Percentiles rank a stretch among this genome's conserved stretches.
Conservation (phyloP, 2,888 invertebrate species). For the Gisinianus flammeolus region DNA sequence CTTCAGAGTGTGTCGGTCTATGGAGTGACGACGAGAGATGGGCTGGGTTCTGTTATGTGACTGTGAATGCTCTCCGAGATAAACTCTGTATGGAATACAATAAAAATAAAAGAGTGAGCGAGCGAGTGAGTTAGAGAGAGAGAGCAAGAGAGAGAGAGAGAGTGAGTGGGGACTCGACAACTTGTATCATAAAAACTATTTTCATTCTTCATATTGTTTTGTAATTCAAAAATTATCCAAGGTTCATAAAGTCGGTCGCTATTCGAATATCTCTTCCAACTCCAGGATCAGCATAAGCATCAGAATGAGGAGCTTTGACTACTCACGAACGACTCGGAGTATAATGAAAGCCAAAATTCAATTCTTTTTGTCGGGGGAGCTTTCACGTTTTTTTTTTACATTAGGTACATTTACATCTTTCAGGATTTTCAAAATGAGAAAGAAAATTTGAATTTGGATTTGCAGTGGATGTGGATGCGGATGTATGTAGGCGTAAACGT, state of each 20-base stretch:
- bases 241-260: background rate
- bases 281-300: no score
- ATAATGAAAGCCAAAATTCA: no score
- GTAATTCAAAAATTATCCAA: conserved; percentile 11
- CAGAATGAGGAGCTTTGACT: no score
- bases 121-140: background rate
- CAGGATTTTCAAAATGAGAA: no score
- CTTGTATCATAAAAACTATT: background rate
- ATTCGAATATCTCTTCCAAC: background rate
- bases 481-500: no score
- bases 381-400: no score
- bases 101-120: background rate
- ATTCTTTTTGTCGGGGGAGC: no score
- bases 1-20: background rate
- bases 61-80: background rate
- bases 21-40: background rate
- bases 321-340: no score
- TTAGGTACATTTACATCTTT: no score
- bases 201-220: background rate
- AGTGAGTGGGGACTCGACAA: background rate
- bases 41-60: background rate
- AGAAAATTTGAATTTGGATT: no score
- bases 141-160: no score
- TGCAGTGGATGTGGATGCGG: no score
- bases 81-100: conserved; percentile 1